Evolutionary conservation across 2,797 vertebrate genomes (phyloP), one percentile per base, ranked within the genome.

Genomic region (Gouania willdenowi): DNA sequence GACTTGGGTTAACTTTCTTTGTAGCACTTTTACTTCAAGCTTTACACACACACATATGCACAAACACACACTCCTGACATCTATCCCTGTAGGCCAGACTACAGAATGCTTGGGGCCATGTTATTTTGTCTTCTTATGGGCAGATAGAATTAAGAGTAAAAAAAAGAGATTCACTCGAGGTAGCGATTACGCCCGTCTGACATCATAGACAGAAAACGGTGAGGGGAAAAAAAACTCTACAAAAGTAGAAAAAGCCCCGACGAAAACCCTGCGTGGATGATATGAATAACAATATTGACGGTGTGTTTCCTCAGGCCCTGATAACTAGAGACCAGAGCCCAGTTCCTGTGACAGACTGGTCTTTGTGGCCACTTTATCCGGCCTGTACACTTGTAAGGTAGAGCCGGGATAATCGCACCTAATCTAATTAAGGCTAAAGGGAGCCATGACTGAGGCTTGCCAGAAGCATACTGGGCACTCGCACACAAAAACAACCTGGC

Each of bases 341-440:
- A 65, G 79, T 77, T 66, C 48, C 87, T 88, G 87, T 91, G 89
- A 92, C 92, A 93, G 92, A 92, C 90, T 86, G 91, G 89, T 90
- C 92, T 96, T 98, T 97, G 93, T 94, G 92, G 89, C 85, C 90
- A 81, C 91, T 97, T 97, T 86, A 95, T 95, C 92, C 93, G 36
- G 86, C 83, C 93, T 91, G 91, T 95, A 93, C 93, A 94, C 92
- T 94, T 94, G 92, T 93, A 92, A 93, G 92, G 91, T 91, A 93
- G 92, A 94, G 91, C 91, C 66, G 86, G 91, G 95, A 98, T 98
- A 97, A 98, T 97, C 93, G 77, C 92, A 73, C 90, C 91, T 90
- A 97, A 98, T 98, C 94, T 97, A 96, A 96, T 98, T 98, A 95
- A 84, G 90, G 90, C 94, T 95, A 95, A 95, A 96, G 91, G 91